Conservation (phyloP, 2,113 vertebrate genomes). For the Gasterosteus aculeatus region DNA sequence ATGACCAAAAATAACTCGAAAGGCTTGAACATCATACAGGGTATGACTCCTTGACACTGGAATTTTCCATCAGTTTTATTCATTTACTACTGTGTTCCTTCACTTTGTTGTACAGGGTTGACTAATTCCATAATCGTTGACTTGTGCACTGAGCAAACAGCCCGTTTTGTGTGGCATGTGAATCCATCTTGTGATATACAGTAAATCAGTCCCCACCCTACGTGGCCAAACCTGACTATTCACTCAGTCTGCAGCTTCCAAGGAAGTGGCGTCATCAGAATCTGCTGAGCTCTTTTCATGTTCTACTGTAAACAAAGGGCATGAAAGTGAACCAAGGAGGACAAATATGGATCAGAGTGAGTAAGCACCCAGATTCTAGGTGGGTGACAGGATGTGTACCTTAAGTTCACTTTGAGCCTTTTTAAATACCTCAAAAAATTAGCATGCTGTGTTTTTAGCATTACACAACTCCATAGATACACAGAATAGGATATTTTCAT, state of each 20-base stretch:
- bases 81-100: neutral
- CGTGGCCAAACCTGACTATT: slow-evolving; percentile 14
- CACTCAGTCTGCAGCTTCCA: slow-evolving; percentile 38
- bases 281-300: slow-evolving; percentile 55
- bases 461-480: slow-evolving; percentile 80
- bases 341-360: slow-evolving; percentile 14
- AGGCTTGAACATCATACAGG: neutral
- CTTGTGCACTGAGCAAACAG: slow-evolving; percentile 35
- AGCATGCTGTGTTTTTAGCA: slow-evolving; percentile 81
- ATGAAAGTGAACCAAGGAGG: slow-evolving; percentile 10
- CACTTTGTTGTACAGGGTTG: neutral
- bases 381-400: slow-evolving; percentile 71
- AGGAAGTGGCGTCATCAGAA: slow-evolving; percentile 12
- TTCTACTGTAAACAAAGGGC: slow-evolving; percentile 46
- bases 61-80: slow-evolving; percentile 13
- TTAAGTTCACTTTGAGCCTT: slow-evolving; percentile 70
- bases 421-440: slow-evolving; percentile 69
- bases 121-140: slow-evolving; percentile 1
- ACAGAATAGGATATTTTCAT: slow-evolving; percentile 51
- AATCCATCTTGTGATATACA: slow-evolving; percentile 19
- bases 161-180: slow-evolving; percentile 21
- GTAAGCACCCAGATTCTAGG: slow-evolving; percentile 39
- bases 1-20: slow-evolving; percentile 20
- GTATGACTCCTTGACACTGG: neutral
- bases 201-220: slow-evolving; percentile 11